These are phyloP conservation scores for Drosophila sechellia DNA, from an alignment of 1,140 invertebrate genomes.

Conservation along the genomic window DNA sequence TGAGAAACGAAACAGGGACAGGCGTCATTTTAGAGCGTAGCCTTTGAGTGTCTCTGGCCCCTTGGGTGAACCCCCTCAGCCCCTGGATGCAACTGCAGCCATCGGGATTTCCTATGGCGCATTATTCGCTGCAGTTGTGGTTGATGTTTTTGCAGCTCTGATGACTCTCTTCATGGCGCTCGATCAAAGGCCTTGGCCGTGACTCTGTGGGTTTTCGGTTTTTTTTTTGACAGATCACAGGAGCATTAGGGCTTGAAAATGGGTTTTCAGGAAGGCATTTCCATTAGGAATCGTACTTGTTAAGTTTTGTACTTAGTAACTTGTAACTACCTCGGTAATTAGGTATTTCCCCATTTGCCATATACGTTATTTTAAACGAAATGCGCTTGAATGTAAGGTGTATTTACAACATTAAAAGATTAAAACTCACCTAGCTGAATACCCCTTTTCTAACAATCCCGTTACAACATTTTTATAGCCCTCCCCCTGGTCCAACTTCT, in stretches of 20 bases:
- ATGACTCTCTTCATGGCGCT: conserved; percentile 67
- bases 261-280: neutral
- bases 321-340: no score
- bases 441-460: no score
- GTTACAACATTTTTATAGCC: conserved; percentile 11
- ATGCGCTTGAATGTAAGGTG: neutral
- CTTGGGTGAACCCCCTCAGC: neutral
- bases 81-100: conserved; percentile 39
- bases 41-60: conserved; percentile 32
- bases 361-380: conserved; percentile 23
- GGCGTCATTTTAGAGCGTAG: conserved; percentile 70
- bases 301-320: conserved; percentile 21
- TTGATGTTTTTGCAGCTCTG: conserved; percentile 47
- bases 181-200: conserved; percentile 66
- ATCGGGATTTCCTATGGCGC: conserved; percentile 71
- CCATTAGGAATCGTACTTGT: conserved; percentile 21
- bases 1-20: conserved; percentile 45
- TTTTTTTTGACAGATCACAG: conserved; percentile 42
- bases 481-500: conserved; percentile 1
- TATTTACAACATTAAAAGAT: no score
- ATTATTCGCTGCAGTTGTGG: conserved; percentile 53
- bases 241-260: neutral
- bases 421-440: neutral
- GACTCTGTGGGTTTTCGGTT: conserved; percentile 64
- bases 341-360: conserved; percentile 6